phyloP scores from a whole-genome alignment of 2,113 vertebrate species.

The Ovis canadensis region DNA sequence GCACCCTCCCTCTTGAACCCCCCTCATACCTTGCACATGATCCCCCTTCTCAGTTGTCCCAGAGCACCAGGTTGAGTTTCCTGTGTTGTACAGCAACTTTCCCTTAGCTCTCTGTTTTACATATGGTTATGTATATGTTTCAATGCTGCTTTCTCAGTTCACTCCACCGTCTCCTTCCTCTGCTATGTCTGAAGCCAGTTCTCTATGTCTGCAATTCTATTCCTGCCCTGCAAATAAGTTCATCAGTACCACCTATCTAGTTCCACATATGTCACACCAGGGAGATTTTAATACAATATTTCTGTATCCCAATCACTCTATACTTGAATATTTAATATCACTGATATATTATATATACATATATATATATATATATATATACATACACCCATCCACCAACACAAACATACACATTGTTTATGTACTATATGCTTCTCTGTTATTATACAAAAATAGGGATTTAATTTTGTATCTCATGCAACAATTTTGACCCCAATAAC shows the following conservation, averaged over 20 bases:
- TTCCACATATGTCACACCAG: not conserved
- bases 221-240: not conserved
- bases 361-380: no score
- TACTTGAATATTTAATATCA: no score
- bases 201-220: not conserved
- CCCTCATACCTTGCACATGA: not conserved
- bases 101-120: not conserved
- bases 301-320: not conserved
- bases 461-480: not conserved
- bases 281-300: not conserved
- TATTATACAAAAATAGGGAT: not conserved
- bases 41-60: not conserved
- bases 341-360: not conserved
- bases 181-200: not conserved
- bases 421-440: not conserved
- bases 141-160: not conserved
- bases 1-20: not conserved
- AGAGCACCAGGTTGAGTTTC: not conserved
- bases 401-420: not conserved
- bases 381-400: not conserved
- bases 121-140: not conserved
- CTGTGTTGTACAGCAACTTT: not conserved
- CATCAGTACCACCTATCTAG: not conserved
- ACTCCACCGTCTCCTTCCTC: not conserved
- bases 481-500: not conserved